Base-by-base conservation (phyloP, 1,140 invertebrate species). In the Aphelenchoides besseyi region DNA sequence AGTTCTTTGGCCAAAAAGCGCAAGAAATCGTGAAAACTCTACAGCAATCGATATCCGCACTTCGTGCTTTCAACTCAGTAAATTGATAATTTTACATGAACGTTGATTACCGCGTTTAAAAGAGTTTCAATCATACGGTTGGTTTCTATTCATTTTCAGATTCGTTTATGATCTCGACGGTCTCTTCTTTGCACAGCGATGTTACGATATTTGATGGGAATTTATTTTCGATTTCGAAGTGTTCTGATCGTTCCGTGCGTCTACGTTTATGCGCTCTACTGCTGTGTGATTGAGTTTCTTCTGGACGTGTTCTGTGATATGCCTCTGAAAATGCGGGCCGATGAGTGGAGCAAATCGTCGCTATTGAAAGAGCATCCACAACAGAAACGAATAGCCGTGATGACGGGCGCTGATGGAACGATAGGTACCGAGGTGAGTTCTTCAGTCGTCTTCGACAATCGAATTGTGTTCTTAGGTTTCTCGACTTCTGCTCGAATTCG, bases 381-480 rank as follows among this genome's bases (percentile, higher is more conserved):
- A 9, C 12, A 59, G 55, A 12, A 28, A 41, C 5, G 37, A 41
- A 26, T 48, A 0, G 70, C 70, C 16, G 48, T 71, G 33, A 37
- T 71, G 35, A 71, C 70, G n/a, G 70, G 70, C 5, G 70, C 37
- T 36, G 70, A 71, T 35, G 70, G 70, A 3, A 71, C 70, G 2
- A 71, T 71, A 55, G 70, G 70, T 16, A 33, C 3, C 23, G 30
- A 71, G 48, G 70, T 64, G 9, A 2, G 61, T 30, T 3, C 1
- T 68, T 70, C n/a, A 16, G 12, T n/a, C 16, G 3, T 30, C n/a
- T 26, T 8, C 12, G 30, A 9, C 3, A 18, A 8, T 69, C 2
- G 69, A 36, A 18, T 69, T 36, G n/a, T 1, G 52, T n/a, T 2
- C 37, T 2, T 64, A 71, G 70, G 26, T 71, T 12, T 35, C 41